Base-by-base conservation (phyloP, 2,888 invertebrate genomes). In the Disparrhopalites patrizii region DNA sequence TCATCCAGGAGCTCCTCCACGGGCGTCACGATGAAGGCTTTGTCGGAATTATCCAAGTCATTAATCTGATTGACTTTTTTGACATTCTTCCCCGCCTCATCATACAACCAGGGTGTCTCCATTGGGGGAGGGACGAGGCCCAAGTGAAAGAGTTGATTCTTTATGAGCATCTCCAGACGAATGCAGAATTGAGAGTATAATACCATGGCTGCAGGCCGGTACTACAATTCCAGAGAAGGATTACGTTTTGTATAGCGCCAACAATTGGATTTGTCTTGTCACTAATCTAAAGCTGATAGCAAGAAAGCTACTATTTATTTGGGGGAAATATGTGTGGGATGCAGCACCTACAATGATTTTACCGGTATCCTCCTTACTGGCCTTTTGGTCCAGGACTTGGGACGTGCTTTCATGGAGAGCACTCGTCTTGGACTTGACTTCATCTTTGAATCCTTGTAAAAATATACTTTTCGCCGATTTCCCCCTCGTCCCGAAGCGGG, bases 391-490 rank as follows among this genome's bases (percentile, higher is more conserved):
- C n/a, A n/a, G n/a, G n/a, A n/a, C n/a, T n/a, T n/a, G n/a, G n/a
- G n/a, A n/a, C n/a, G n/a, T n/a, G n/a, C n/a, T n/a, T n/a, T n/a
- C n/a, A n/a, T n/a, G n/a, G n/a, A n/a, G n/a, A n/a, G n/a, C n/a
- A n/a, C n/a, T n/a, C n/a, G n/a, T n/a, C n/a, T n/a, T n/a, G n/a
- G n/a, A n/a, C n/a, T n/a, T 18, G 5, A 60, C 20, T 27, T 61
- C 66, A 40, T 65, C 60, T 28, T 47, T 18, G 31, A 67, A 60
- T 3, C 64, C 67, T n/a, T 55, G 61, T n/a, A 67, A 56, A 58
- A 67, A 69, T 15, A 68, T 66, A 31, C 66, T 64, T 33, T 69
- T 69, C 0, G 69, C 62, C 8, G 68, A 69, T 65, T 70, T 73
- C 23, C 69, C 69, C 51, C 67, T 66, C 0, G 71, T 63, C 13